Conservation (phyloP, 2,113 vertebrate species). For the Pterophyllum scalare region DNA sequence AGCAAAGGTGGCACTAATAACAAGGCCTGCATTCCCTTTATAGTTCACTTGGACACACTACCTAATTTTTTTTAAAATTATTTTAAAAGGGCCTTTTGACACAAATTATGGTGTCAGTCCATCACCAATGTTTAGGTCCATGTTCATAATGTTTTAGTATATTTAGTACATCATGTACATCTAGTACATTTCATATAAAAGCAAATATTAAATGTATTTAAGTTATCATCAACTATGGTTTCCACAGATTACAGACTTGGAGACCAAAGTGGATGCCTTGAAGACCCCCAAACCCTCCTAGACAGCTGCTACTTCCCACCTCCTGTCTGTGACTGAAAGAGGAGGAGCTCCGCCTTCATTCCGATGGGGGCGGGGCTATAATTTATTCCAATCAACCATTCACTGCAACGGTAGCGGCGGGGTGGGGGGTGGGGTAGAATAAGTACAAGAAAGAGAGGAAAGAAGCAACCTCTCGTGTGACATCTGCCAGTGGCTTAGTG, state of each 20-base stretch:
- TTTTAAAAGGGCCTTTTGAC: too few relatives aligned
- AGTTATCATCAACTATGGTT: not conserved
- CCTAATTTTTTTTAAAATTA: too few relatives aligned
- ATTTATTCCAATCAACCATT: conserved; percentile 57
- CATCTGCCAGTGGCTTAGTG: conserved; percentile 23
- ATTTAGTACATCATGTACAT: too few relatives aligned
- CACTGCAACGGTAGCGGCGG: conserved; percentile 18
- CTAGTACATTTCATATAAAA: not conserved
- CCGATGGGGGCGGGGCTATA: conserved; percentile 36
- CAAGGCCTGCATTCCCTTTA: not conserved
- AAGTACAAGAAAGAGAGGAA: not conserved
- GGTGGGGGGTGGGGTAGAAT: not conserved
- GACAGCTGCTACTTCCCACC: conserved; percentile 64
- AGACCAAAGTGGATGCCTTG: conserved; percentile 91
- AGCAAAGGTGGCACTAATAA: not conserved
- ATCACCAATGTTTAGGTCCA: too few relatives aligned
- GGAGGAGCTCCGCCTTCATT: conserved; percentile 63
- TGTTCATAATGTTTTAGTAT: too few relatives aligned
- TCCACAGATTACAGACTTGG: conserved; percentile 86
- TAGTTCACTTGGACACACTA: not conserved
- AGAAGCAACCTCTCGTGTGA: conserved; percentile 23
- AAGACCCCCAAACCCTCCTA: conserved; percentile 88
- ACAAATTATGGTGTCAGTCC: not conserved
- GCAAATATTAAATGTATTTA: not conserved
- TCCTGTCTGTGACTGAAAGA: conserved; percentile 54